These are phyloP conservation scores for Helogale parvula DNA, from an alignment of 2,113 vertebrate genomes.

Conservation along the genomic window DNA sequence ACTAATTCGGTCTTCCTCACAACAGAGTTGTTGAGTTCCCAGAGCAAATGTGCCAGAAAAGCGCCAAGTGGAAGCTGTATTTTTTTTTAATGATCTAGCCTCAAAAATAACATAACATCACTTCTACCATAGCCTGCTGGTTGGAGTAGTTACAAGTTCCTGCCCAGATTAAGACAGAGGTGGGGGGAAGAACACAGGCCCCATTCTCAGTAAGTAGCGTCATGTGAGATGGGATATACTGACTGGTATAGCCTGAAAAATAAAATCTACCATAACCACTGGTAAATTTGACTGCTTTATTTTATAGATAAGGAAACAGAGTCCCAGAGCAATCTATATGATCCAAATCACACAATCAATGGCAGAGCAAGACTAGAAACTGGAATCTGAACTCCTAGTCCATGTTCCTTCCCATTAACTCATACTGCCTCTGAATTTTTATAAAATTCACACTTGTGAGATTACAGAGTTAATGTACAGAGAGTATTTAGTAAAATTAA, in stretches of 20 bases:
- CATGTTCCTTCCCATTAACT: neutral
- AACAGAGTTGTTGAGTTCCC: neutral
- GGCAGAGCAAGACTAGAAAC: neutral
- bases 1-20: neutral
- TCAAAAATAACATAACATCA: neutral
- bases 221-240: neutral
- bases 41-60: neutral
- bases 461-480: neutral
- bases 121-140: neutral
- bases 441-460: neutral
- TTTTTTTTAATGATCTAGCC: neutral
- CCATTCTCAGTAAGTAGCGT: neutral
- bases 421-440: neutral
- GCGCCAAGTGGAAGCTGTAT: neutral
- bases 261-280: neutral
- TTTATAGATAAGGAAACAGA: constrained; percentile 42
- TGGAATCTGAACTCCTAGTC: neutral
- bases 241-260: neutral
- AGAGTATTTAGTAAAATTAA: constrained; percentile 7
- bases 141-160: neutral
- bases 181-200: neutral
- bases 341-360: neutral
- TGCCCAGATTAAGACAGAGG: neutral
- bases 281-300: neutral
- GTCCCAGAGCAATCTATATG: neutral